Evolutionary conservation across 2,113 vertebrate genomes (phyloP), one percentile per base, ranked within the genome.

Genomic region (Cervus canadensis): DNA sequence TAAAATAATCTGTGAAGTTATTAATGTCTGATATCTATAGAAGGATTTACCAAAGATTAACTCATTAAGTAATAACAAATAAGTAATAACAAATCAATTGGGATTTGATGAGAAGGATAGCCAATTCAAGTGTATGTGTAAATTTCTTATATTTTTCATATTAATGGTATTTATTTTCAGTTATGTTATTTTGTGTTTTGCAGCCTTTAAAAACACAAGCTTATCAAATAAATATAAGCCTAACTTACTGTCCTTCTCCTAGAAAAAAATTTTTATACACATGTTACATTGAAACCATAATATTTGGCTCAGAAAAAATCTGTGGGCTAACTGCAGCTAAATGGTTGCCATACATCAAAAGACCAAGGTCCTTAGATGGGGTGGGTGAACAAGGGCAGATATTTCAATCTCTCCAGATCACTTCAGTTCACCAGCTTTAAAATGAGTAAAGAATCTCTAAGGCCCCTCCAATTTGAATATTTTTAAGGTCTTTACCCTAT

Each of bases 21-120:
- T 98, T 98, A 98, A 98, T 98, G 95, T 98, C 71, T 96, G 30
- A 93, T 96, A 97, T 97, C 59, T 90, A 59, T 78, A 93, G 25
- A 96, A 95, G 87, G 95, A 97, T 95, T 59, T 81, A 96, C 87
- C 96, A 97, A 96, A 97, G 86, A 97, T 85, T 57, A 87, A 96
- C 83, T 94, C 43, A 56, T 98, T 97, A 97, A 40, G 40, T 40
- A 40, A 40, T 40, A 40, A 40, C 40, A 40, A 40, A 50, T 89
- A 97, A 76, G 43, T 1, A 96, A 94, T 91, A 97, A 94, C 11
- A 96, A 95, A 95, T 40, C 54, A 96, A 92, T 26, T 74, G 30
- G 7, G 4, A 82, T 82, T 95, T 93, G 71, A 94, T 87, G 74
- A 92, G 26, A 91, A 62, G 36, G 23, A 94, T 54, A 87, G 81